A percentile compares a stretch with the other conserved stretches of the same genome.
phyloP scores from a whole-genome alignment of 2,888 invertebrate genomes.

The Rhagium mordax region DNA sequence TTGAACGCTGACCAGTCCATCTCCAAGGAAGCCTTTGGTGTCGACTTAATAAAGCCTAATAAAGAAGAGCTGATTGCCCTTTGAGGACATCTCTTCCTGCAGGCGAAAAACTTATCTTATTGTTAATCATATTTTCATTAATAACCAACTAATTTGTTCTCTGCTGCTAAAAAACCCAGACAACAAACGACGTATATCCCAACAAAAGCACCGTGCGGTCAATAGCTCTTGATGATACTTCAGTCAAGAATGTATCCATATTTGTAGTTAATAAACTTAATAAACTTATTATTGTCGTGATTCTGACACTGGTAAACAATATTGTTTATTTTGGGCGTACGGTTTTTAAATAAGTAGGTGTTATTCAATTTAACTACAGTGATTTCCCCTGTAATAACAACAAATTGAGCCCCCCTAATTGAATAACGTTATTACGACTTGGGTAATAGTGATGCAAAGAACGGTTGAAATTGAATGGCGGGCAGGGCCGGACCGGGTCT shows the following conservation, averaged over 20 bases:
- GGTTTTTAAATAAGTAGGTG: slow-evolving; percentile 43
- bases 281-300: slow-evolving; percentile 20
- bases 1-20: no score
- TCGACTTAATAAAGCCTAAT: no score
- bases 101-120: no score
- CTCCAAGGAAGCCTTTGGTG: no score
- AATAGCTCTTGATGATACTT: neutral
- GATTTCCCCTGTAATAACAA: slow-evolving; percentile 35
- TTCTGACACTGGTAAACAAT: slow-evolving; percentile 10
- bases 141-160: neutral
- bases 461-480: slow-evolving; percentile 49
- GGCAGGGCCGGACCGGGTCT: neutral
- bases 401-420: slow-evolving; percentile 44
- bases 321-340: slow-evolving; percentile 35
- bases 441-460: slow-evolving; percentile 45
- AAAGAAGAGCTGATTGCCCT: no score
- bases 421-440: slow-evolving; percentile 51
- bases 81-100: no score
- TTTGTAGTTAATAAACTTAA: slow-evolving; percentile 22
- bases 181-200: neutral
- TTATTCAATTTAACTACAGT: slow-evolving; percentile 37
- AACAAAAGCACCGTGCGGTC: neutral
- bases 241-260: neutral
- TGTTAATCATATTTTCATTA: neutral
- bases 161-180: neutral